Conservation (phyloP, 2,888 invertebrate species). For the Drosophila ustulata region DNA sequence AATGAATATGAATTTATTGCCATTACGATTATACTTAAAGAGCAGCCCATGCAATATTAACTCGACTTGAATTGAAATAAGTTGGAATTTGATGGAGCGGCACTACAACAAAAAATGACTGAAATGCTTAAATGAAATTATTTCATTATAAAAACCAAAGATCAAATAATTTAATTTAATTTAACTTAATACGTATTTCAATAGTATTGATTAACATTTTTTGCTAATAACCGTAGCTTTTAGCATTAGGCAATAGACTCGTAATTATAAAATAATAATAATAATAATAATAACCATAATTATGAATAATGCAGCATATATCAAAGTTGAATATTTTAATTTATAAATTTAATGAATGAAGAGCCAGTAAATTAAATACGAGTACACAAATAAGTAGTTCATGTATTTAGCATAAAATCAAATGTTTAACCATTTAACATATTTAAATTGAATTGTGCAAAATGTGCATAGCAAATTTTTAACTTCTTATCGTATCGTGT, state of each 20-base stretch:
- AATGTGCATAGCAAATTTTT: constrained; percentile 61
- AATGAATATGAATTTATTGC: constrained; percentile 45
- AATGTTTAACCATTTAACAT: constrained; percentile 48
- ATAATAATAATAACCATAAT: constrained; percentile 6
- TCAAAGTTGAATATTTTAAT: constrained; percentile 62
- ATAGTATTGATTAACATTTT: constrained; percentile 48
- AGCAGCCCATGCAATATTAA: constrained; percentile 17
- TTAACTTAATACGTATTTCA: constrained; percentile 50
- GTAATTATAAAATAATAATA: constrained; percentile 21
- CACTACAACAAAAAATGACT: constrained; percentile 64
- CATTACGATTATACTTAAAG: constrained; percentile 36
- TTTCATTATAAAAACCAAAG: constrained; percentile 67
- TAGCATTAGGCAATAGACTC: constrained; percentile 42
- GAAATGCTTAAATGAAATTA: constrained; percentile 74
- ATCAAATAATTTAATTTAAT: constrained; percentile 33
- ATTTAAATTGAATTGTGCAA: constrained; percentile 42
- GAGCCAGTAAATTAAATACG: constrained; percentile 44
- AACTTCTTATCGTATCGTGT: constrained; percentile 57
- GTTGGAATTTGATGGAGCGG: constrained; percentile 38
- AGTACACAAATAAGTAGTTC: constrained; percentile 52
- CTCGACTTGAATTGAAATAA: constrained; percentile 50
- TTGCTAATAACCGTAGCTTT: constrained; percentile 65
- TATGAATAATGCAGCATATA: constrained; percentile 42
- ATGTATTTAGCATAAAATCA: constrained; percentile 57
- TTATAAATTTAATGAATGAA: constrained; percentile 35